phyloP scores from a whole-genome alignment of 2,113 vertebrate genomes.

The Marmota flaviventris region DNA sequence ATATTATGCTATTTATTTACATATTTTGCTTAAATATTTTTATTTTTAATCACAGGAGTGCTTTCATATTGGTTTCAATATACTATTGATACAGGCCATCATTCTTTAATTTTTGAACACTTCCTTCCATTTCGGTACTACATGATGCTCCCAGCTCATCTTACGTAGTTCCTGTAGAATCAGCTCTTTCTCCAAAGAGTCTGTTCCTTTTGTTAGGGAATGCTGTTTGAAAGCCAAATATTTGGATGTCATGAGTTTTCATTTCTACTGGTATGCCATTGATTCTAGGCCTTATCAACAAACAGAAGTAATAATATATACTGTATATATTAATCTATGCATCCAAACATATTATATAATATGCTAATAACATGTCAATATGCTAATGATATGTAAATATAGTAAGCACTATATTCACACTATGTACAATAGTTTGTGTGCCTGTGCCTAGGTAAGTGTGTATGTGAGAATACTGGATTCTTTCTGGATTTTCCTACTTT shows the following conservation, averaged over 20 bases:
- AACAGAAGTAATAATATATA: too few relatives aligned
- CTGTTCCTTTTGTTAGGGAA: not conserved
- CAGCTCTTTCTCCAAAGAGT: not conserved
- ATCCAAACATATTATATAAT: not conserved
- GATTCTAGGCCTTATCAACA: not conserved
- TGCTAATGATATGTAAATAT: not conserved
- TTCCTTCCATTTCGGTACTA: not conserved
- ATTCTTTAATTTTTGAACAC: not conserved
- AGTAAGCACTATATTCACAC: not conserved
- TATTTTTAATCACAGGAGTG: too few relatives aligned
- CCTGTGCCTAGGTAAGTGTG: not conserved
- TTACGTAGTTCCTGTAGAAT: not conserved
- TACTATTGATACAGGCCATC: not conserved
- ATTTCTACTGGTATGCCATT: not conserved
- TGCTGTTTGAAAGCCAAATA: not conserved
- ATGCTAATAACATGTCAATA: not conserved
- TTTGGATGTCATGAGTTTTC: not conserved
- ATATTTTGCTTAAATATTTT: not conserved
- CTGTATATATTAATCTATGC: not conserved
- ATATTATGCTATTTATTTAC: not conserved
- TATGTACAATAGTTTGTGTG: not conserved
- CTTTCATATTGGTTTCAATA: not conserved
- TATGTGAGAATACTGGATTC: not conserved
- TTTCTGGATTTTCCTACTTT: not conserved
- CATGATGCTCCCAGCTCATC: not conserved